Percentiles rank a stretch among this genome's conserved stretches.
These are phyloP conservation scores for Biston betularia DNA, from an alignment of 2,888 invertebrate species.

Conservation along the genomic window DNA sequence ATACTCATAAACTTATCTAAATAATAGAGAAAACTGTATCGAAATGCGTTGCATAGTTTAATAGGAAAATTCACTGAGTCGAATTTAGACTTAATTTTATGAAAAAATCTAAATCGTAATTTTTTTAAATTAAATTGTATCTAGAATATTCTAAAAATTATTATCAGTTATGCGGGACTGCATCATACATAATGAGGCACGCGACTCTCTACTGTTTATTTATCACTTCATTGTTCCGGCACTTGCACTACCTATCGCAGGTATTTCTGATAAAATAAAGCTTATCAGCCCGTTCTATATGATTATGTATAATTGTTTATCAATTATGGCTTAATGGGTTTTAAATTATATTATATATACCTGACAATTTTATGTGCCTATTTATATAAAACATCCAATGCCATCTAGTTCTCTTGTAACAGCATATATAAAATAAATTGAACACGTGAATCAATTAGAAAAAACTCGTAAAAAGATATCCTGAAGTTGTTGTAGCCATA, in stretches of 20 bases:
- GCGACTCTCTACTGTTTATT: constrained; percentile 15
- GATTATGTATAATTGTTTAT: not conserved
- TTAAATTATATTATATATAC: not conserved
- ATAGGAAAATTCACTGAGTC: too few relatives aligned
- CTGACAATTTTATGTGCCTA: not conserved
- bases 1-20: too few relatives aligned
- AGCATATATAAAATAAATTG: too few relatives aligned
- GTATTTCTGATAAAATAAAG: constrained; percentile 34
- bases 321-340: not conserved
- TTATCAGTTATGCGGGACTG: not conserved
- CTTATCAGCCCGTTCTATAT: constrained; percentile 17
- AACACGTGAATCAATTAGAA: too few relatives aligned
- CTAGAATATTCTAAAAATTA: constrained; percentile 10
- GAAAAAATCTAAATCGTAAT: too few relatives aligned
- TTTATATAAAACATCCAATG: not conserved
- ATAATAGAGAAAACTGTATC: too few relatives aligned
- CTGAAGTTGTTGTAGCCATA: too few relatives aligned
- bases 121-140: not conserved
- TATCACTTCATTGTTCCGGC: constrained; percentile 6
- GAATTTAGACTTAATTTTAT: too few relatives aligned
- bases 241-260: constrained; percentile 14
- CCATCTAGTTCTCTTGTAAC: too few relatives aligned
- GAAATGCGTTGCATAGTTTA: too few relatives aligned
- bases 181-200: constrained; percentile 3
- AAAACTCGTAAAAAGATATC: too few relatives aligned